phyloP scores from a whole-genome alignment of 2,797 vertebrate genomes.

The Glossophaga mutica region DNA sequence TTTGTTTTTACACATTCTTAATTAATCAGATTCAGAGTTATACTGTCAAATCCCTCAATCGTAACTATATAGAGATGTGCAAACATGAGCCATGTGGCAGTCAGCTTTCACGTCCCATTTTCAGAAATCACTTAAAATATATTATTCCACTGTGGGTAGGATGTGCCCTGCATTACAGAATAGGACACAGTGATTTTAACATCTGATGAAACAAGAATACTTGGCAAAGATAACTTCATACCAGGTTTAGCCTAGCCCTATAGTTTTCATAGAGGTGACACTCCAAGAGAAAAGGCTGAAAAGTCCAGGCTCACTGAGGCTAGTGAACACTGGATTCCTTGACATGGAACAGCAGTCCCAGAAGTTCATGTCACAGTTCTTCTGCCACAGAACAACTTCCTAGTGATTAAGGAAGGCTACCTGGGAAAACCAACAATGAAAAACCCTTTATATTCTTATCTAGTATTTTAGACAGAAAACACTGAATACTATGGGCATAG shows the following conservation, averaged over 20 bases:
- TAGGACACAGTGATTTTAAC: constrained; percentile 47
- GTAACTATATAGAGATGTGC: constrained; percentile 71
- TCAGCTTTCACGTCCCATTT: constrained; percentile 58
- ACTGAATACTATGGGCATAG: not conserved
- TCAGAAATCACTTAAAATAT: constrained; percentile 68
- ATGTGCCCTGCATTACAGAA: constrained; percentile 55
- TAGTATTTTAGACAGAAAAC: not conserved
- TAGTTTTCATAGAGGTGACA: not conserved
- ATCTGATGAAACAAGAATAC: not conserved
- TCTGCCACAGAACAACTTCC: not conserved
- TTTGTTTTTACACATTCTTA: constrained; percentile 81
- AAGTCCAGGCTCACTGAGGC: not conserved
- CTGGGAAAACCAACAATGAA: not conserved
- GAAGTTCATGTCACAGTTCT: not conserved
- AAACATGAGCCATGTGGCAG: constrained; percentile 72
- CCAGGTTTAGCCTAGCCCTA: not conserved
- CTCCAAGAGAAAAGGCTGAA: not conserved
- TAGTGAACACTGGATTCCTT: not conserved
- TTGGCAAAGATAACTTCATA: constrained; percentile 6
- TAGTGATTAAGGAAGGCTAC: not conserved
- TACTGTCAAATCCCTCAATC: constrained; percentile 72
- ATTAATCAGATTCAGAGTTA: constrained; percentile 80
- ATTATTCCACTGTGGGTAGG: constrained; percentile 45
- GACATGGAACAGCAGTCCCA: not conserved
- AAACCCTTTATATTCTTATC: not conserved